These are phyloP conservation scores for Chymomyza amoena DNA, from an alignment of 2,888 invertebrate species.

Conservation along the genomic window DNA sequence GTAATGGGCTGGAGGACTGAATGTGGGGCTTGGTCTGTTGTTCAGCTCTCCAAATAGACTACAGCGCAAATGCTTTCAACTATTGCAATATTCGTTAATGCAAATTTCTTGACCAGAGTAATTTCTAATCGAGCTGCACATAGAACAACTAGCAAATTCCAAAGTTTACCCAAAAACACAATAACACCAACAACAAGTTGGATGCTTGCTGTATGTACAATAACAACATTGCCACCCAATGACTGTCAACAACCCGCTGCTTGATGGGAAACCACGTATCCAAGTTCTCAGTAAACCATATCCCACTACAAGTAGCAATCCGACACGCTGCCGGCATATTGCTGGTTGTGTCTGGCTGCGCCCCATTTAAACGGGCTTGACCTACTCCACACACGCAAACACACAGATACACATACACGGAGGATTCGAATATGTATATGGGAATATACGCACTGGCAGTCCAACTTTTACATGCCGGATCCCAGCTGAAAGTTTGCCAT, in stretches of 20 bases:
- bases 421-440: background rate
- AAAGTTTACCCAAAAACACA: background rate
- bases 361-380: slow-evolving; percentile 35
- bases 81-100: background rate
- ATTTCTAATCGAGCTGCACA: background rate
- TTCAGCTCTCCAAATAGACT: background rate
- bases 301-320: background rate
- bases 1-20: too few species aligned
- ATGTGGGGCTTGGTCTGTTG: too few species aligned
- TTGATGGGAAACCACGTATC: background rate
- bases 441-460: background rate
- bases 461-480: background rate
- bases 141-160: background rate
- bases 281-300: background rate
- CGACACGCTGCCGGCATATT: slow-evolving; percentile 27
- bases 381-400: background rate
- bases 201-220: background rate
- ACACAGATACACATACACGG: background rate
- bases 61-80: background rate
- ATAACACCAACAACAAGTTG: background rate
- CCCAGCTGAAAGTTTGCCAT: background rate
- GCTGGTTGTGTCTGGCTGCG: slow-evolving; percentile 22
- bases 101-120: background rate
- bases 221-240: background rate
- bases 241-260: background rate